Evolutionary conservation across 2,797 vertebrate species (phyloP).

Genomic region (Cyprinella venusta): DNA sequence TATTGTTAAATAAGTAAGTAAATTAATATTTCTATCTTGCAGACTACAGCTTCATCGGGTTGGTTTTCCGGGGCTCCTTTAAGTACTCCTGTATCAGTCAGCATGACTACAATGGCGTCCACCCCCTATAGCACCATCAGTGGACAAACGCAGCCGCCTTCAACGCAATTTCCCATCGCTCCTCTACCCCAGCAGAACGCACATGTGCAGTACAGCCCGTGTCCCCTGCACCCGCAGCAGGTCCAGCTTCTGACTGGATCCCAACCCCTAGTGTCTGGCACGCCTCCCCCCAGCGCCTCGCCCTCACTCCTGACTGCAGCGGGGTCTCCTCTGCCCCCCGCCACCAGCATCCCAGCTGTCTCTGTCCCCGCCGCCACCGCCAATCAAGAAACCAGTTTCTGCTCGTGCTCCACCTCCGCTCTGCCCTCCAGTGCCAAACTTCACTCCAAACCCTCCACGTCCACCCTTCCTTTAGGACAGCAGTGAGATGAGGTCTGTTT

Average conservation of each 20-base stretch:
- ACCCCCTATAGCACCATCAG: conserved; percentile 69
- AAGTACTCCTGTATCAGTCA: conserved; percentile 61
- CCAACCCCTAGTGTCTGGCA: conserved; percentile 47
- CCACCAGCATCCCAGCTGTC: conserved; percentile 62
- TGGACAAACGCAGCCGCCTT: conserved; percentile 61
- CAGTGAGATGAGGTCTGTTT: conserved; percentile 62
- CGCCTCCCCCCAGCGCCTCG: conserved; percentile 59
- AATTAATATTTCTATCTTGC: neutral
- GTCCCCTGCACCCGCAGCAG: conserved; percentile 57
- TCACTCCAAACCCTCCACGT: conserved; percentile 74
- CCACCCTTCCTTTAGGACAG: conserved; percentile 79
- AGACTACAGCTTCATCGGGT: conserved; percentile 59
- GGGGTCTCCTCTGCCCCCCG: conserved; percentile 57
- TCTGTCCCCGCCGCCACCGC: conserved; percentile 59
- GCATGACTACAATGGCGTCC: conserved; percentile 65
- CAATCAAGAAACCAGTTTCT: conserved; percentile 67
- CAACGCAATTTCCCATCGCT: conserved; percentile 59
- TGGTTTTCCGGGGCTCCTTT: conserved; percentile 77
- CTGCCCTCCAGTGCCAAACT: conserved; percentile 84
- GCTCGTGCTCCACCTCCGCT: conserved; percentile 73
- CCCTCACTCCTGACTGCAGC: conserved; percentile 52
- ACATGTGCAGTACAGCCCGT: conserved; percentile 66
- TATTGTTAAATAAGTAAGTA: neutral
- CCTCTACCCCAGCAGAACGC: conserved; percentile 68
- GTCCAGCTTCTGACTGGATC: conserved; percentile 67